Conservation (phyloP, 1,140 invertebrate species). For the Zaprionus vittiger region DNA sequence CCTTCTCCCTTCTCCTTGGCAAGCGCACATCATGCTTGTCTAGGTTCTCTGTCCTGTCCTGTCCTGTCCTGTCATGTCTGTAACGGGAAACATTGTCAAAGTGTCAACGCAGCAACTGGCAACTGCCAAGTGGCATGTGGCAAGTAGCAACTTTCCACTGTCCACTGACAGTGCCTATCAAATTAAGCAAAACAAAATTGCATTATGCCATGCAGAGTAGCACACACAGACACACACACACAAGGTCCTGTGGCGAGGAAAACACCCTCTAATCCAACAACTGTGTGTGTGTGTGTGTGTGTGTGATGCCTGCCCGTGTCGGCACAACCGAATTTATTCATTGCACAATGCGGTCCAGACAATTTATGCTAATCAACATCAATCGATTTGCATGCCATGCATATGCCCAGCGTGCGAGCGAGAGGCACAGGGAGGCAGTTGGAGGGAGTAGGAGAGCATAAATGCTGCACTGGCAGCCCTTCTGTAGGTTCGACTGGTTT, state of each 20-base stretch:
- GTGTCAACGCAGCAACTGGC: conserved; percentile 58
- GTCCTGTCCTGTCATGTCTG: conserved; percentile 41
- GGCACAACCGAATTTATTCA: conserved; percentile 76
- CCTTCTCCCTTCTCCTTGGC: not conserved
- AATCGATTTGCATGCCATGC: conserved; percentile 79
- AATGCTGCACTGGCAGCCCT: conserved; percentile 40
- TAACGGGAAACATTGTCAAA: conserved; percentile 55
- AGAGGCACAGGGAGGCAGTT: not conserved
- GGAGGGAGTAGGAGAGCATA: conserved; percentile 41
- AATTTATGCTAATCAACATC: conserved; percentile 84
- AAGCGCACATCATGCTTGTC: conserved; percentile 6
- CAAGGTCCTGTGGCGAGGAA: no score
- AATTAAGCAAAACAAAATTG: conserved; percentile 83
- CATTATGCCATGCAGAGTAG: conserved; percentile 68
- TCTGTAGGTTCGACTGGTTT: conserved; percentile 9
- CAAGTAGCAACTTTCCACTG: conserved; percentile 33
- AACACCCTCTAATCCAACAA: no score
- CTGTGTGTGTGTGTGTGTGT: conserved; percentile 31
- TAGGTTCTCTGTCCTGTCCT: conserved; percentile 20
- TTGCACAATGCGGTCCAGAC: conserved; percentile 83
- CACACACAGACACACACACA: conserved; percentile 32
- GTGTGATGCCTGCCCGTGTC: conserved; percentile 31
- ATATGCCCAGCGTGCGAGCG: conserved; percentile 21
- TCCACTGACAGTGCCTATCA: conserved; percentile 78
- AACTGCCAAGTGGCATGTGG: conserved; percentile 7